Percentiles rank a stretch among this genome's conserved stretches.
Conservation (phyloP, 1,140 invertebrate genomes). For the Trachymyrmex septentrionalis region DNA sequence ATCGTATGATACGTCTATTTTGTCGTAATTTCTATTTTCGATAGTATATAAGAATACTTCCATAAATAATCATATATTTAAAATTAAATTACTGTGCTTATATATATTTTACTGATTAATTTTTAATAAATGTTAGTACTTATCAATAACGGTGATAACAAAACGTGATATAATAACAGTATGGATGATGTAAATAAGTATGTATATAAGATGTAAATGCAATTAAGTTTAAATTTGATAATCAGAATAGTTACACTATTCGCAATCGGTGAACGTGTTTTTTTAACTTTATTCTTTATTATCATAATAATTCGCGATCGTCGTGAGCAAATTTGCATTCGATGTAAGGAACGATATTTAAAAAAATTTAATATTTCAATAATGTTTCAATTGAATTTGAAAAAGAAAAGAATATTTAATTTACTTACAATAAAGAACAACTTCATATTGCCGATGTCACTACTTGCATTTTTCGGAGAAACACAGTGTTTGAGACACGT, state of each 20-base stretch:
- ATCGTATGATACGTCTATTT: no score
- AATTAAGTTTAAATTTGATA: conserved; percentile 21
- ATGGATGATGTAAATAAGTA: no score
- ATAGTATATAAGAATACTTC: conserved; percentile 14
- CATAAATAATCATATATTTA: neutral
- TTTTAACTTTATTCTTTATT: conserved; percentile 24
- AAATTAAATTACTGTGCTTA: neutral
- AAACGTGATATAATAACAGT: neutral
- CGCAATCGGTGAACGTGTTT: neutral
- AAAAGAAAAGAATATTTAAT: conserved; percentile 5
- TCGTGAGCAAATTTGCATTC: neutral
- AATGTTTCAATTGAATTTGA: neutral
- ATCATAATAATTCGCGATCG: conserved; percentile 2
- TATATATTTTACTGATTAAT: conserved; percentile 1
- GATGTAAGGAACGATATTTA: neutral
- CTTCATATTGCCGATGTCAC: conserved; percentile 39
- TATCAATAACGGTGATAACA: neutral
- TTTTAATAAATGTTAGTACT: neutral
- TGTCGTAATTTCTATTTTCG: neutral
- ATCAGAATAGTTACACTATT: neutral
- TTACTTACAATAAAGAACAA: conserved; percentile 53
- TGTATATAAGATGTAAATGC: no score
- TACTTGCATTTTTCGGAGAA: conserved; percentile 8
- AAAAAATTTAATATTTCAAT: conserved; percentile 9
- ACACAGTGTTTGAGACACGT: conserved; percentile 13